Base-by-base conservation (phyloP, 2,888 invertebrate genomes). In the Miltochrista miniata region DNA sequence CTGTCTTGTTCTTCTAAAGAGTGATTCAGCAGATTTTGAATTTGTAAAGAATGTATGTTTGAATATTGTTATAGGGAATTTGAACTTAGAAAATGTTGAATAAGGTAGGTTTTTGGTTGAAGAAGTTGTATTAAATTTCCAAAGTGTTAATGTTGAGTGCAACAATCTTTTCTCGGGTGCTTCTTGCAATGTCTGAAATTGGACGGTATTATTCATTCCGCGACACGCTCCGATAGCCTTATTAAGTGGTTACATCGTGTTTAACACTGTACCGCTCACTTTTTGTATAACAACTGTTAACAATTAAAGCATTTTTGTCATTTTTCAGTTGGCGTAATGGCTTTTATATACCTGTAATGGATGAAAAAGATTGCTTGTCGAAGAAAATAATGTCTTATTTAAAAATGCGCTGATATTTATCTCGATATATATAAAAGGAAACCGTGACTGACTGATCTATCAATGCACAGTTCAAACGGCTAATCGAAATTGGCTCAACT, bases 1-100 rank as follows among this genome's bases (percentile, higher is more conserved):
- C 74, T 63, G 46, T 86, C 87, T 79, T 80, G 81, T 67, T 87
- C 81, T 74, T 60, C 72, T 68, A 67, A 74, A 71, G 73, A 84
- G 81, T 89, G 88, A 89, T 82, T 87, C 87, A 87, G 87, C 85
- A 70, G 66, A 79, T 83, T 76, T 63, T 48, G 59, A 63, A 54
- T 61, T 51, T 54, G 52, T 65, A 75, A 83, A 78, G 68, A 77
- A 66, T 76, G 70, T 81, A 81, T 71, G 67, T 76, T 67, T 56
- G 40, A 39, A 31, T 13, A 2, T 14, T 55, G 40, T 29, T 54
- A 39, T 11, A 31, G 33, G 33, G 54, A 56, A 67, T 74, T 74
- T 54, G 8, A 33, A 45, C 54, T 45, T 15, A 66, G 45, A 47
- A 0, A 10, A 0, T 2, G 2, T 37, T 0, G 5, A 0, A 10